These are phyloP conservation scores for Eublepharis macularius DNA, from an alignment of 2,113 vertebrate genomes.

Conservation along the genomic window DNA sequence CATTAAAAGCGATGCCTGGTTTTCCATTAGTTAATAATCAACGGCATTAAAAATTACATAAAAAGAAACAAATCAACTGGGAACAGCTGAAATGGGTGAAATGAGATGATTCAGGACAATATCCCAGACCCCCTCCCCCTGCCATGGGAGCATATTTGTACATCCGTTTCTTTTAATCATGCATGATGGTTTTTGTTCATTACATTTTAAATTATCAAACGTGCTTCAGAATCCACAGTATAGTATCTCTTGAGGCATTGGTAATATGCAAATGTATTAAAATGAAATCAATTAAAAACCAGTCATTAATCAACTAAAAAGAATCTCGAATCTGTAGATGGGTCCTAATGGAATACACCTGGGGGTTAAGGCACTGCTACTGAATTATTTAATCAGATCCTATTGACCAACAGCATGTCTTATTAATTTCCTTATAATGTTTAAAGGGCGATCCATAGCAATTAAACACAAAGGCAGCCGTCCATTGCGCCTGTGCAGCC, in stretches of 20 bases:
- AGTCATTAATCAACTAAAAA: constrained; percentile 12
- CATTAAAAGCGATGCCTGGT: no score
- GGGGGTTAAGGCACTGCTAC: constrained; percentile 56
- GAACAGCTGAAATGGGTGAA: no score
- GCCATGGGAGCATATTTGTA: neutral
- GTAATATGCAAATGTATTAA: constrained; percentile 28
- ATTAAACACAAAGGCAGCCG: constrained; percentile 65
- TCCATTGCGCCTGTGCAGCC: neutral
- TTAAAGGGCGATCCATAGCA: constrained; percentile 67
- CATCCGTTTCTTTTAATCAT: neutral
- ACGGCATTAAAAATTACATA: no score
- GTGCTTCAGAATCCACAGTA: neutral
- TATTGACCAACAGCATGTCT: constrained; percentile 63
- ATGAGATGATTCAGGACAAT: no score
- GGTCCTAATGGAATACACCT: constrained; percentile 24
- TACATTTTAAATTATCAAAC: neutral
- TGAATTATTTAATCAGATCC: constrained; percentile 64
- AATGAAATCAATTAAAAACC: constrained; percentile 28
- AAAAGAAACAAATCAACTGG: no score
- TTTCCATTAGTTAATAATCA: no score
- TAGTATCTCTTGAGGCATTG: neutral
- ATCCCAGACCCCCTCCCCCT: no score
- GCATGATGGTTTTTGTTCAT: neutral
- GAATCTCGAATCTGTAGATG: neutral
- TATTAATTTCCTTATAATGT: constrained; percentile 67